Base-by-base conservation (phyloP, 2,797 vertebrate species). In the Prunella strophiata region DNA sequence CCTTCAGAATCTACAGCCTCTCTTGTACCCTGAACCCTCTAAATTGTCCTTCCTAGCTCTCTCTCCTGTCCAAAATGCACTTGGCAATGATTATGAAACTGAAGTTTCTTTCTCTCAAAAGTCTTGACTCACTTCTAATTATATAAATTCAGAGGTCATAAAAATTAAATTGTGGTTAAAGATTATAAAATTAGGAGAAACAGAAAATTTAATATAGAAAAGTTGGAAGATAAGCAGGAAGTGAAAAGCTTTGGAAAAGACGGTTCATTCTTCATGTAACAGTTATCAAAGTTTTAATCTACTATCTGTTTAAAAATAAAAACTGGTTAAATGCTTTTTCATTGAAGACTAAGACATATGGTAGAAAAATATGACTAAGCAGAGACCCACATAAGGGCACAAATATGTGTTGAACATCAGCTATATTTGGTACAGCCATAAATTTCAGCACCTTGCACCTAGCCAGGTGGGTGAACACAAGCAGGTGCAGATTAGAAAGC, bases 311-410 rank as follows among this genome's bases (percentile, higher is more conserved):
- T 2, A 59, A 71, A 81, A 80, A 76, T 66, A 32, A 52, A 3
- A 7, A 20, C 11, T 16, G n/a, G 27, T 34, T 48, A 62, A 82
- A 23, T 57, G 30, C 13, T 66, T 82, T 90, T 72, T 66, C 79
- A 66, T 12, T 66, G 27, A 90, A 85, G 52, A 82, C 16, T 34
- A 91, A 87, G 80, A 82, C 77, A 94, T 85, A 91, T 47, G 74
- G 45, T 71, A 94, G 55, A 85, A 92, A 94, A 89, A 89, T 32
- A 83, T 74, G 88, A 94, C 90, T 92, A 95, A 93, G 81, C 57
- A 94, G 45, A 67, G 38, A 67, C 61, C 55, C 61, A 85, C 52
- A 73, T 52, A 93, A 30, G 57, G 74, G 70, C 58, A 93, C 30
- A 91, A 94, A 58, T 7, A 52, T 42, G 40, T 75, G 54, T 72